These are phyloP conservation scores for Cyclopterus lumpus DNA, from an alignment of 2,797 vertebrate species.

Conservation along the genomic window DNA sequence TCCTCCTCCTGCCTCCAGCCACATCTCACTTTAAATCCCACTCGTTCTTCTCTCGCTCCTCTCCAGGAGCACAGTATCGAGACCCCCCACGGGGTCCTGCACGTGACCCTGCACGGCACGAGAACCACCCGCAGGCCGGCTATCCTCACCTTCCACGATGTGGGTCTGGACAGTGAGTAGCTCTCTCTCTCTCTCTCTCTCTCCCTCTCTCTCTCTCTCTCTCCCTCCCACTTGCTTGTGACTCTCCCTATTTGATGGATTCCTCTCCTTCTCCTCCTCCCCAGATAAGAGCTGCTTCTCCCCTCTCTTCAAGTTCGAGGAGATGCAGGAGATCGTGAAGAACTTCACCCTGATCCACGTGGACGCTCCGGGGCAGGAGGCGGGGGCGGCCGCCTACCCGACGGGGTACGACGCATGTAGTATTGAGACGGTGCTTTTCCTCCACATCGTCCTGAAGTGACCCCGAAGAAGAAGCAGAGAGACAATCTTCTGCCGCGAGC, in stretches of 20 bases:
- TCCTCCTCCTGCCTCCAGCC: too few species aligned
- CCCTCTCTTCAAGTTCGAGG: conserved; percentile 89
- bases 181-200: background rate
- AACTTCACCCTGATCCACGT: conserved; percentile 92
- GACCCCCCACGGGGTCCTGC: conserved; percentile 89
- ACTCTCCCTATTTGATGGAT: too few species aligned
- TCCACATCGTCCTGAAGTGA: background rate
- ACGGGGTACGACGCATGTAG: conserved; percentile 77
- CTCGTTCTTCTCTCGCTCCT: background rate
- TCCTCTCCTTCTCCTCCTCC: background rate
- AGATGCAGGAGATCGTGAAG: conserved; percentile 96
- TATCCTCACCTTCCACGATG: conserved; percentile 92
- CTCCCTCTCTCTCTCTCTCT: background rate
- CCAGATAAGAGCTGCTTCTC: conserved; percentile 93
- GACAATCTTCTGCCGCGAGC: conserved; percentile 34
- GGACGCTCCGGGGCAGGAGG: conserved; percentile 91
- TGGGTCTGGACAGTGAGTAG: conserved; percentile 91
- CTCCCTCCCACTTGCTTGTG: background rate
- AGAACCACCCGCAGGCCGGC: conserved; percentile 89
- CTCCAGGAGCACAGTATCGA: conserved; percentile 90
- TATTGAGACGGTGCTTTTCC: background rate
- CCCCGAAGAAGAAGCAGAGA: conserved; percentile 22
- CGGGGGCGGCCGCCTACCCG: conserved; percentile 87
- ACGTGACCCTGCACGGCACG: conserved; percentile 89
- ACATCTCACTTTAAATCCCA: rapidly evolving